Conservation (phyloP, 2,888 invertebrate genomes). For the Fragum sueziense region DNA sequence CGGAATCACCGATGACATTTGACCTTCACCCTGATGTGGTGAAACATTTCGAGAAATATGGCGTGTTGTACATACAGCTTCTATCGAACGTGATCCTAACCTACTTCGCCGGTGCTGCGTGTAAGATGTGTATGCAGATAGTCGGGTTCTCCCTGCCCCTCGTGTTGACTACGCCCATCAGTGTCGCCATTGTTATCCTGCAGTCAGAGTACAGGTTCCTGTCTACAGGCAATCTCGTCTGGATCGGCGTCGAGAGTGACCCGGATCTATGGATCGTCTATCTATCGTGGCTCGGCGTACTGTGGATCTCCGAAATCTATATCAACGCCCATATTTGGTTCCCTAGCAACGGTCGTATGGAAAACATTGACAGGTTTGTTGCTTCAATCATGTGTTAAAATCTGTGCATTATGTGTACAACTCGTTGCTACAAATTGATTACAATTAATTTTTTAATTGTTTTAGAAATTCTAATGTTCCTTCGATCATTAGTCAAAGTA, state of each 20-base stretch:
- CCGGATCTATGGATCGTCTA: constrained; percentile 65
- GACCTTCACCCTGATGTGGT: constrained; percentile 40
- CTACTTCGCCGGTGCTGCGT: constrained; percentile 84
- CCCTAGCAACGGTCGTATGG: constrained; percentile 74
- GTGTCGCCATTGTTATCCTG: constrained; percentile 68
- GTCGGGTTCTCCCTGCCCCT: constrained; percentile 83
- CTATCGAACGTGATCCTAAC: constrained; percentile 78
- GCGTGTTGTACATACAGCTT: constrained; percentile 64
- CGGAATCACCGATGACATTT: not conserved
- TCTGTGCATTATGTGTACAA: too few species aligned
- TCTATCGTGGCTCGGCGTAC: constrained; percentile 64
- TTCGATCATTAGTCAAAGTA: too few species aligned
- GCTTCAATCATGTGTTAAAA: too few species aligned
- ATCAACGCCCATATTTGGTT: constrained; percentile 77
- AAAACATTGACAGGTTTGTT: constrained; percentile 74
- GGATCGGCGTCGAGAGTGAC: constrained; percentile 65
- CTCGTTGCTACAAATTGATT: too few species aligned
- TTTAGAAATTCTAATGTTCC: too few species aligned
- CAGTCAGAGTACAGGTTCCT: constrained; percentile 65
- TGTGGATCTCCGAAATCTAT: constrained; percentile 77
- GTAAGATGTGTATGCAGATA: constrained; percentile 83
- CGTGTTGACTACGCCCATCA: constrained; percentile 80
- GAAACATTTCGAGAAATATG: constrained; percentile 64
- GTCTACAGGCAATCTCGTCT: constrained; percentile 63
- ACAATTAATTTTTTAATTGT: too few species aligned